Conservation (phyloP, 2,888 invertebrate species). For the Enoplolaimus lenunculus region DNA sequence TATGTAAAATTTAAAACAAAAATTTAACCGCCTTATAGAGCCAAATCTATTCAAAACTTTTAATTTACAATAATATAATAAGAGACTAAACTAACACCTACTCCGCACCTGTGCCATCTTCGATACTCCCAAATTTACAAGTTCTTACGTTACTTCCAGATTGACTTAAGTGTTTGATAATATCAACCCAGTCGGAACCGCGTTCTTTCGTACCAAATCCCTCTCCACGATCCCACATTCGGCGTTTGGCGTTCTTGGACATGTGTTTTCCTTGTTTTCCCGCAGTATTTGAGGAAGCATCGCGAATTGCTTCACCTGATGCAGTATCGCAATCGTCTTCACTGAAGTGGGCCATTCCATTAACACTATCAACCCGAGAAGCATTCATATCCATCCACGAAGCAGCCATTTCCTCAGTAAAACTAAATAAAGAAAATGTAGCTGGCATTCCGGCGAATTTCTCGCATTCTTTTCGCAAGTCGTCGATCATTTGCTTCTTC, state of each 20-base stretch:
- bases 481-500: slow-evolving; percentile 55
- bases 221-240: slow-evolving; percentile 70
- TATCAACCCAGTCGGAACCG: slow-evolving; percentile 88
- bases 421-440: slow-evolving; percentile 86
- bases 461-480: slow-evolving; percentile 57
- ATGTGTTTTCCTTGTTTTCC: slow-evolving; percentile 54
- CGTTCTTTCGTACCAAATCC: slow-evolving; percentile 61
- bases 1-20: too few species aligned
- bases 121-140: too few species aligned
- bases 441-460: slow-evolving; percentile 75
- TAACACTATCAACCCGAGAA: neutral
- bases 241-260: slow-evolving; percentile 76
- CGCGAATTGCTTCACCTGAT: neutral
- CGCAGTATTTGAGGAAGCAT: neutral
- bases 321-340: slow-evolving; percentile 1
- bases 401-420: slow-evolving; percentile 63
- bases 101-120: too few species aligned
- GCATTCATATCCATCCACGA: slow-evolving; percentile 60
- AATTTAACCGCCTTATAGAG: too few species aligned
- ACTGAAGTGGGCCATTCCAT: neutral
- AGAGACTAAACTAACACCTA: too few species aligned
- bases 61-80: too few species aligned
- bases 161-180: slow-evolving; percentile 85
- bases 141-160: slow-evolving; percentile 13
- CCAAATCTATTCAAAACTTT: too few species aligned